Evolutionary conservation across 2,797 vertebrate genomes (phyloP).

Genomic region (Dendrocincla tyrannina): DNA sequence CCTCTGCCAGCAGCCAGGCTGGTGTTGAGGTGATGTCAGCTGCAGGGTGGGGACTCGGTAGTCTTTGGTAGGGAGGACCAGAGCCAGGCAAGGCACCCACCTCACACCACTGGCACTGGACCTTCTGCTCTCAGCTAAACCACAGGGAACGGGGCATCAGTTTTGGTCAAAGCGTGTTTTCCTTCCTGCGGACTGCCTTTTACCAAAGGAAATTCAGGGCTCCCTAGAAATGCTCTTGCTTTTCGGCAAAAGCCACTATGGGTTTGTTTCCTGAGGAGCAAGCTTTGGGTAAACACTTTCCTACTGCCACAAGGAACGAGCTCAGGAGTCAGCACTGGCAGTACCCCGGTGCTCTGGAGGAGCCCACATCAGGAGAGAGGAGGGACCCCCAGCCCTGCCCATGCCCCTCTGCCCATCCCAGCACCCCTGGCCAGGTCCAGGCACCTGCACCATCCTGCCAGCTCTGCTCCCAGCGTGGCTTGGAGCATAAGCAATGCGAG

Average conservation of each 20-base stretch:
- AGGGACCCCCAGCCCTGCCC: not conserved
- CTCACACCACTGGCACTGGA: accelerated
- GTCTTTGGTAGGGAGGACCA: accelerated
- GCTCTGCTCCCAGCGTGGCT: not conserved
- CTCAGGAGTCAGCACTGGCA: not conserved
- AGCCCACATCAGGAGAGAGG: accelerated
- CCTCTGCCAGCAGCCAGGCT: accelerated
- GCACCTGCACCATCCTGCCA: not conserved
- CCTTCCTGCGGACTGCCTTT: not conserved
- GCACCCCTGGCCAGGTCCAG: accelerated
- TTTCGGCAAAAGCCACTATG: accelerated
- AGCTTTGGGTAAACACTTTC: not conserved
- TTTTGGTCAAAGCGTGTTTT: not conserved
- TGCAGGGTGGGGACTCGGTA: not conserved
- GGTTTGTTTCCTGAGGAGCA: not conserved
- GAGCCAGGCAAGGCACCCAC: not conserved
- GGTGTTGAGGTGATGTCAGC: not conserved
- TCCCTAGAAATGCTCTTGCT: not conserved
- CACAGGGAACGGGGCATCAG: not conserved
- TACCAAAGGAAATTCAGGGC: not conserved
- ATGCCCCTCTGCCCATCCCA: not conserved
- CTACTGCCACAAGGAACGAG: accelerated
- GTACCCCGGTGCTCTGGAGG: not conserved
- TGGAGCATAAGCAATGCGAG: accelerated
- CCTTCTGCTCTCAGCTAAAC: not conserved